Base-by-base conservation (phyloP, 2,797 vertebrate species). In the Sebastiscus tertius region DNA sequence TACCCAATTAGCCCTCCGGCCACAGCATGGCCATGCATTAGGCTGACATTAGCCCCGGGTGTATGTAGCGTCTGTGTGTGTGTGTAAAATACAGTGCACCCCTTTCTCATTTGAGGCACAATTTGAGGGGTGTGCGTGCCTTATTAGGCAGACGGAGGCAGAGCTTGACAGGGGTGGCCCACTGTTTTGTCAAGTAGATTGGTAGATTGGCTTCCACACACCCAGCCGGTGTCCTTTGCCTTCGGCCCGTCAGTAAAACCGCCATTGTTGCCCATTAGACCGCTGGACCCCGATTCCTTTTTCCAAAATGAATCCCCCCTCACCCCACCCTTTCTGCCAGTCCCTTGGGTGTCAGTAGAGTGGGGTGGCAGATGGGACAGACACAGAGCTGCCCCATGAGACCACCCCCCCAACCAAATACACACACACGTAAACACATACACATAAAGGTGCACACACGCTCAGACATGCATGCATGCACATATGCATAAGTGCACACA, bases 341-440 rank as follows among this genome's bases (percentile, higher is more conserved):
- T 96, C 95, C 95, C 96, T 65, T 92, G 95, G 95, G 96, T 95
- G 90, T 95, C 92, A 93, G 93, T 91, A 94, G 95, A 95, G 95
- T 95, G 93, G 93, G 94, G 93, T 95, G 95, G 94, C 95, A 96
- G 95, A 96, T 96, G 96, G 96, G 94, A 94, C 89, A 94, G 95
- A 95, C 94, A 95, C 93, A 94, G 93, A 95, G 92, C 89, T 89
- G 92, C 94, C 95, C 95, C 95, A 86, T 88, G 95, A 95, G 95
- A 94, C 91, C 75, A 33, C 68, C 80, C 77, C 64, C 79, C 67
- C 72, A 75, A 79, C 68, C 84, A 83, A 90, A 90, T 63, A 88
- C 81, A 91, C 88, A 88, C 58, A 46, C 58, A 60, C 52, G 71
- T 65, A 79, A 7, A 63, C 54, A 76, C 20, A 84, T 54, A 76